Percentiles rank a stretch among this genome's conserved stretches.
phyloP scores from a whole-genome alignment of 2,888 invertebrate genomes.

The Pollenia amentaria region DNA sequence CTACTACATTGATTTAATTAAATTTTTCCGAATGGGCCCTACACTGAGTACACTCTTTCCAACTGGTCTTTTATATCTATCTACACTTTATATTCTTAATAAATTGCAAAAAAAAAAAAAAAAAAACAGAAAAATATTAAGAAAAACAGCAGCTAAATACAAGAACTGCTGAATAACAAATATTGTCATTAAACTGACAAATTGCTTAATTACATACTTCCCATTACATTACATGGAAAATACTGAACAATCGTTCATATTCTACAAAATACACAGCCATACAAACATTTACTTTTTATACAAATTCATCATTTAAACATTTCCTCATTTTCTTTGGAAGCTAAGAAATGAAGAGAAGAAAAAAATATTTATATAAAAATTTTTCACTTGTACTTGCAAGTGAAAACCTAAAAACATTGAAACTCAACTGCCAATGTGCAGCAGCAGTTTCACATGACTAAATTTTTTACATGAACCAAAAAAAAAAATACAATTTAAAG shows the following conservation, averaged over 20 bases:
- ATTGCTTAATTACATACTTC: slow-evolving; percentile 75
- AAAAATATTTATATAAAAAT: slow-evolving; percentile 2
- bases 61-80: neutral
- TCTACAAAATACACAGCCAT: neutral
- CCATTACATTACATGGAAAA: slow-evolving; percentile 57
- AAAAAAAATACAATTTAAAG: slow-evolving; percentile 24
- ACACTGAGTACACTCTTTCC: neutral
- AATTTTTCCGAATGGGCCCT: no score
- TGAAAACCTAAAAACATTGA: slow-evolving; percentile 42
- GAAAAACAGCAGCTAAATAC: slow-evolving; percentile 31
- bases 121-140: neutral
- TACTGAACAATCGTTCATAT: slow-evolving; percentile 30
- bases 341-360: slow-evolving; percentile 36
- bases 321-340: slow-evolving; percentile 68
- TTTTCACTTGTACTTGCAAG: slow-evolving; percentile 23
- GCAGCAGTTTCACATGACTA: slow-evolving; percentile 65
- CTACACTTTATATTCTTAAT: no score
- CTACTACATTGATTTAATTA: no score
- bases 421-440: slow-evolving; percentile 55
- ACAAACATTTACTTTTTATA: neutral
- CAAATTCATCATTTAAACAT: slow-evolving; percentile 54
- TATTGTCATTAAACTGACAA: slow-evolving; percentile 73
- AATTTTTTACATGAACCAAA: slow-evolving; percentile 55
- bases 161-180: slow-evolving; percentile 49
- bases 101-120: slow-evolving; percentile 13